Evolutionary conservation across 2,113 vertebrate species (phyloP).

Genomic region (Nibea albiflora): DNA sequence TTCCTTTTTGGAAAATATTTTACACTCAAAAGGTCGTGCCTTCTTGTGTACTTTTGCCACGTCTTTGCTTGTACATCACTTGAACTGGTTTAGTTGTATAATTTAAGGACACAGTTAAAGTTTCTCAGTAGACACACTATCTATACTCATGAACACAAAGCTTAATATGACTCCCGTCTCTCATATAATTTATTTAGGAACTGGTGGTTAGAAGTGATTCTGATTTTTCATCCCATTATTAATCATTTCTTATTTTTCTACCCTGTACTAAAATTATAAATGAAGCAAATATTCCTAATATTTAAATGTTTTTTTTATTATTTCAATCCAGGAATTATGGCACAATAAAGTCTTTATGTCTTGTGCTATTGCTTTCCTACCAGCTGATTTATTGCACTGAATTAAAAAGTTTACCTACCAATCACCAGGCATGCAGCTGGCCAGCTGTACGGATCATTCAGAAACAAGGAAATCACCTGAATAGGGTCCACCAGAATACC

Average conservation of each 20-base stretch:
- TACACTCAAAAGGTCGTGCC: not conserved
- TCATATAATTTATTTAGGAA: not conserved
- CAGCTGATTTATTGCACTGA: not conserved
- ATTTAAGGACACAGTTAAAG: too few species aligned
- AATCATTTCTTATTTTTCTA: not conserved
- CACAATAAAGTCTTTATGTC: not conserved
- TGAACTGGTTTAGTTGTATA: not conserved
- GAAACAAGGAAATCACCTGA: constrained; percentile 90
- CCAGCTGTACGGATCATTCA: constrained; percentile 93
- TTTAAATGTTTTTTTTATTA: not conserved
- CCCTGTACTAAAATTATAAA: not conserved
- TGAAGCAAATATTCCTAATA: not conserved
- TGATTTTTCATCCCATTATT: not conserved
- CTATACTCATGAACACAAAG: not conserved
- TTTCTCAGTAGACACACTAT: too few species aligned
- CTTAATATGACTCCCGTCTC: not conserved
- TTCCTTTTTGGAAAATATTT: not conserved
- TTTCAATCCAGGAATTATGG: not conserved
- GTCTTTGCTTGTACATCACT: not conserved
- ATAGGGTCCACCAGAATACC: constrained; percentile 93
- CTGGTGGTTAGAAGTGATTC: not conserved
- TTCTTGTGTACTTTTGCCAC: not conserved
- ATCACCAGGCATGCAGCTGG: constrained; percentile 89
- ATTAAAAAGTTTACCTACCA: constrained; percentile 80
- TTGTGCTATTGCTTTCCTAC: not conserved